Percentiles rank a stretch among this genome's conserved stretches.
Evolutionary conservation across 2,113 vertebrate genomes (phyloP).

Genomic region (Labeo rohita): DNA sequence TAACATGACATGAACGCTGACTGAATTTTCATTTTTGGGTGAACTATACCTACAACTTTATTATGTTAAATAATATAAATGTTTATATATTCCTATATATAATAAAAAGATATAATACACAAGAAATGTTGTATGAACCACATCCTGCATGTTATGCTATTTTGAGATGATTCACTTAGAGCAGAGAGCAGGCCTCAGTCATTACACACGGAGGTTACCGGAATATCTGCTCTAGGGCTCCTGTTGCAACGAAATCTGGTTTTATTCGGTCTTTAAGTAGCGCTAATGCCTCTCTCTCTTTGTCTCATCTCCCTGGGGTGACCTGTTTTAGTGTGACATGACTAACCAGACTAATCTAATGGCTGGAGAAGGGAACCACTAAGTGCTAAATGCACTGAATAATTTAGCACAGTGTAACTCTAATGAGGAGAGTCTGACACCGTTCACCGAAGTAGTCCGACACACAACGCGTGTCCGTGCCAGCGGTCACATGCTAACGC

Average conservation of each 20-base stretch:
- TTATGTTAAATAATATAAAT: too few species aligned
- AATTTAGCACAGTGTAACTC: conserved; percentile 88
- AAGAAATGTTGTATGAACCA: background rate
- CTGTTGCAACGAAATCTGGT: conserved; percentile 26
- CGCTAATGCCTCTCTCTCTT: conserved; percentile 30
- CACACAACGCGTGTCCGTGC: conserved; percentile 60
- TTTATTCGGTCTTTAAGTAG: conserved; percentile 51
- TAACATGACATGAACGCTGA: too few species aligned
- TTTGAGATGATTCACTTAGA: background rate
- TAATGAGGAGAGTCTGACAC: conserved; percentile 84
- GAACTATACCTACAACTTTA: too few species aligned
- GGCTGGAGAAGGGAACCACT: conserved; percentile 72
- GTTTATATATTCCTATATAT: too few species aligned
- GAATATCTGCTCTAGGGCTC: conserved; percentile 23
- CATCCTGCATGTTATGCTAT: background rate
- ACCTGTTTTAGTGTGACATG: conserved; percentile 57
- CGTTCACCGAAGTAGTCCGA: conserved; percentile 73
- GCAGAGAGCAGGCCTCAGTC: background rate
- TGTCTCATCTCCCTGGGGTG: conserved; percentile 39
- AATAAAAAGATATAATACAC: background rate
- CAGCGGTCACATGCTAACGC: conserved; percentile 40
- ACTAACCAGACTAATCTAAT: conserved; percentile 62
- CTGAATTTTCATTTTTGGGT: background rate
- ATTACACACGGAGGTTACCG: conserved; percentile 17
- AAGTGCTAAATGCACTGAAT: conserved; percentile 90